Percentiles rank a stretch among this genome's conserved stretches.
Evolutionary conservation across 2,113 vertebrate species (phyloP).

Genomic region (Sapayoa aenigma): DNA sequence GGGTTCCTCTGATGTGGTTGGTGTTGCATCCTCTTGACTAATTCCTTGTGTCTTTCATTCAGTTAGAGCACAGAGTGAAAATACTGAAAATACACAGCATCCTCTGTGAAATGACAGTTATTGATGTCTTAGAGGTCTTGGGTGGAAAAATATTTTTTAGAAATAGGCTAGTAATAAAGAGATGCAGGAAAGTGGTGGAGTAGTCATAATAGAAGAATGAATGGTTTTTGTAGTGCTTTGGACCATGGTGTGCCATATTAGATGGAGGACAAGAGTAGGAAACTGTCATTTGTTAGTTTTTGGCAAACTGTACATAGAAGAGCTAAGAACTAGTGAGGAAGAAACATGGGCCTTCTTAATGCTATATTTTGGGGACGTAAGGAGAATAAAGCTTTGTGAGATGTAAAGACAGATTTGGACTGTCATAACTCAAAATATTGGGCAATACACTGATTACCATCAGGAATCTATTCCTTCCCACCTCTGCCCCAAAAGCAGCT

Average conservation of each 20-base stretch:
- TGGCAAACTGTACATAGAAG: not conserved
- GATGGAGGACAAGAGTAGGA: not conserved
- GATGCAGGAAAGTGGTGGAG: not conserved
- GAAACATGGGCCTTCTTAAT: not conserved
- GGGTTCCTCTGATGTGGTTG: not conserved
- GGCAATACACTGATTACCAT: not conserved
- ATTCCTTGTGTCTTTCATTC: not conserved
- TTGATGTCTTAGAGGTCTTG: not conserved
- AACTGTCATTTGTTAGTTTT: rapidly evolving
- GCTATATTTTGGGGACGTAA: not conserved
- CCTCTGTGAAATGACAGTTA: not conserved
- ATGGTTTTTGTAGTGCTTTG: not conserved
- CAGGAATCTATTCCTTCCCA: not conserved
- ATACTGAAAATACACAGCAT: not conserved
- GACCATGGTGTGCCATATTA: not conserved
- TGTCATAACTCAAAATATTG: not conserved
- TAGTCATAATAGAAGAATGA: not conserved
- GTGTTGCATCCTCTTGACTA: not conserved
- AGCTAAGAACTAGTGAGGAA: not conserved
- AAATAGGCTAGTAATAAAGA: not conserved
- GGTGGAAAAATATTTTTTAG: not conserved
- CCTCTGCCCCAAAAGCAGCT: not conserved
- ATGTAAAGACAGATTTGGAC: too few relatives aligned
- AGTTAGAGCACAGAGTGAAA: not conserved
- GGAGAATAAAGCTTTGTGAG: not conserved